These are phyloP conservation scores for Picus viridis DNA, from an alignment of 2,797 vertebrate species.

Conservation along the genomic window DNA sequence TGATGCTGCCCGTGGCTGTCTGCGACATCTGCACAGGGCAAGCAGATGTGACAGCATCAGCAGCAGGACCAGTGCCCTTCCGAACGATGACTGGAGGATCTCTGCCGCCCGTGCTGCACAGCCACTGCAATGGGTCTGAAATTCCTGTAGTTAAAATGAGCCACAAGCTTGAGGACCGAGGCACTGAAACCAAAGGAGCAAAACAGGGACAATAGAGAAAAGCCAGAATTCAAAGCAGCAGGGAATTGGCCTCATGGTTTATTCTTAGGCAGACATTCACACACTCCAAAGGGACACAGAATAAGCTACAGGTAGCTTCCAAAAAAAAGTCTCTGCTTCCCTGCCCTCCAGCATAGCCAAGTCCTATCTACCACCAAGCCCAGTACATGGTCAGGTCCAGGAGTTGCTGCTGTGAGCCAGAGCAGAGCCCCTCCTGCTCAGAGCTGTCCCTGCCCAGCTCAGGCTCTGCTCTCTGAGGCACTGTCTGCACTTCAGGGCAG, in stretches of 20 bases:
- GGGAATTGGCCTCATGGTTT: not conserved
- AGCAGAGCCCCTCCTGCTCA: too few relatives aligned
- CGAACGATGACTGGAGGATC: not conserved
- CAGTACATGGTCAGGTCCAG: not conserved
- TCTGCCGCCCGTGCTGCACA: not conserved
- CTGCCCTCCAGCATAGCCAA: not conserved
- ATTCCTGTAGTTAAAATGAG: not conserved
- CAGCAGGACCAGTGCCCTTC: not conserved
- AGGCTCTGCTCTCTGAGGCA: too few relatives aligned
- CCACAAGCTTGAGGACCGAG: not conserved
- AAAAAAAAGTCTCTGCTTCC: not conserved
- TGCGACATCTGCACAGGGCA: not conserved
- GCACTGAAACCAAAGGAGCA: not conserved
- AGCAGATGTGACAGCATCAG: not conserved
- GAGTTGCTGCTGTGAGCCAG: too few relatives aligned
- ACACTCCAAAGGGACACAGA: not conserved
- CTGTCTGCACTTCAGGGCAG: too few relatives aligned
- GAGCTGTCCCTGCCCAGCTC: too few relatives aligned
- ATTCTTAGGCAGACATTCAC: not conserved
- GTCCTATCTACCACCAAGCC: not conserved
- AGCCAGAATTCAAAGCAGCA: not conserved
- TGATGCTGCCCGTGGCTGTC: not conserved
- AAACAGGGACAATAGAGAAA: not conserved
- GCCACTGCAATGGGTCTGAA: not conserved
- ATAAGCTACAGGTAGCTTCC: not conserved